These are phyloP conservation scores for Paralvinella palmiformis DNA, from an alignment of 1,140 invertebrate species.

Conservation along the genomic window DNA sequence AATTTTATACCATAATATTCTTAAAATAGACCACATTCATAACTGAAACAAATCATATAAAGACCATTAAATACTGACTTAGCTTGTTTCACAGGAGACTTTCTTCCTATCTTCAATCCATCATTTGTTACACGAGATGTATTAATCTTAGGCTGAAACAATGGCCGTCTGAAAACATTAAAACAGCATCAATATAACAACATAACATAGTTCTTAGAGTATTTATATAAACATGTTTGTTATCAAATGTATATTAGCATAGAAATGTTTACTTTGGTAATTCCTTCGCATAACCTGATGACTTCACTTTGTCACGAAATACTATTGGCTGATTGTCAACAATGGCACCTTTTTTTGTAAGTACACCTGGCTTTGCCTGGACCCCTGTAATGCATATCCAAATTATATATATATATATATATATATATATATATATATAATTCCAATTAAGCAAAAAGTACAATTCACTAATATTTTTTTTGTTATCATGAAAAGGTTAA, in stretches of 20 bases:
- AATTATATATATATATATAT: neutral
- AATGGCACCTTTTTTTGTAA: constrained; percentile 21
- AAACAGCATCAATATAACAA: neutral
- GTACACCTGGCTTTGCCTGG: constrained; percentile 6
- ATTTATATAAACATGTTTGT: neutral
- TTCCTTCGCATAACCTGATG: constrained; percentile 43
- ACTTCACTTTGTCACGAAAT: constrained; percentile 43
- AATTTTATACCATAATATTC: too few species aligned
- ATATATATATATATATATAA: neutral
- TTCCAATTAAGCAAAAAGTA: neutral
- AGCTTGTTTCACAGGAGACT: too few species aligned
- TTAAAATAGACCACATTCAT: too few species aligned
- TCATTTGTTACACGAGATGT: neutral
- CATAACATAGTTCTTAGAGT: neutral
- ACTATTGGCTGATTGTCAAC: constrained; percentile 38
- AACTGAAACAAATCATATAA: too few species aligned
- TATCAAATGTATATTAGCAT: neutral
- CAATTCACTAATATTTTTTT: neutral
- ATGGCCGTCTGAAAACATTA: neutral
- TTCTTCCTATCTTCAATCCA: too few species aligned
- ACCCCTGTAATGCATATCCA: neutral
- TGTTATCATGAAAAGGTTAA: neutral
- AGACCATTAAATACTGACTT: too few species aligned
- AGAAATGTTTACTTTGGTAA: constrained; percentile 28
- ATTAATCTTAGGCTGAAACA: neutral